These are phyloP conservation scores for Neodontobutis hainanensis DNA, from an alignment of 2,113 vertebrate species.

Conservation along the genomic window DNA sequence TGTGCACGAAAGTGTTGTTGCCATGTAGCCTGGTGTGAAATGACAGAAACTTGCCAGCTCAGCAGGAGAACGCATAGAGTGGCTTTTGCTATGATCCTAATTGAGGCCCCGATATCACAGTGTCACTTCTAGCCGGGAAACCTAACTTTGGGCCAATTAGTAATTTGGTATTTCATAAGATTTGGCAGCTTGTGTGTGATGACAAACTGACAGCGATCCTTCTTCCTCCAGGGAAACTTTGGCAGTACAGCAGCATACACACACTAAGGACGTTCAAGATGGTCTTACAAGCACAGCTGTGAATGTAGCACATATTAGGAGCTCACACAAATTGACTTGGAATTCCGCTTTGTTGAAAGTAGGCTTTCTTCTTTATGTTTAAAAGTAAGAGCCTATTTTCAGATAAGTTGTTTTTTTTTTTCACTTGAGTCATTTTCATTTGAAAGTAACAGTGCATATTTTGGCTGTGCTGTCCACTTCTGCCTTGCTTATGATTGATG, in stretches of 20 bases:
- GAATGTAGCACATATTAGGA: constrained; percentile 30
- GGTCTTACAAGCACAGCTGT: constrained; percentile 34
- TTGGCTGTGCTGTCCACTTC: neutral
- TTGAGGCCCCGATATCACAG: constrained; percentile 68
- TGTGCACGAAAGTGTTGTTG: constrained; percentile 6
- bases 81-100: constrained; percentile 64
- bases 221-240: constrained; percentile 65
- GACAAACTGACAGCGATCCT: constrained; percentile 72
- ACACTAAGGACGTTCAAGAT: constrained; percentile 28
- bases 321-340: constrained; percentile 39
- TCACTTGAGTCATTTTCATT: no score
- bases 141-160: constrained; percentile 73
- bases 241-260: constrained; percentile 36
- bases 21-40: constrained; percentile 52
- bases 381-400: neutral
- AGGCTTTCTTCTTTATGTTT: neutral
- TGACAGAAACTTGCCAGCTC: constrained; percentile 65
- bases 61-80: constrained; percentile 55
- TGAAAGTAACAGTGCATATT: no score
- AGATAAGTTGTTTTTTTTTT: no score
- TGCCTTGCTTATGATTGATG: constrained; percentile 59
- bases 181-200: constrained; percentile 72
- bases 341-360: constrained; percentile 22
- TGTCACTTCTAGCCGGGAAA: constrained; percentile 70
- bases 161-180: constrained; percentile 76